These are phyloP conservation scores for Himalopsyche kuldschensis DNA, from an alignment of 2,888 invertebrate genomes.

Conservation along the genomic window DNA sequence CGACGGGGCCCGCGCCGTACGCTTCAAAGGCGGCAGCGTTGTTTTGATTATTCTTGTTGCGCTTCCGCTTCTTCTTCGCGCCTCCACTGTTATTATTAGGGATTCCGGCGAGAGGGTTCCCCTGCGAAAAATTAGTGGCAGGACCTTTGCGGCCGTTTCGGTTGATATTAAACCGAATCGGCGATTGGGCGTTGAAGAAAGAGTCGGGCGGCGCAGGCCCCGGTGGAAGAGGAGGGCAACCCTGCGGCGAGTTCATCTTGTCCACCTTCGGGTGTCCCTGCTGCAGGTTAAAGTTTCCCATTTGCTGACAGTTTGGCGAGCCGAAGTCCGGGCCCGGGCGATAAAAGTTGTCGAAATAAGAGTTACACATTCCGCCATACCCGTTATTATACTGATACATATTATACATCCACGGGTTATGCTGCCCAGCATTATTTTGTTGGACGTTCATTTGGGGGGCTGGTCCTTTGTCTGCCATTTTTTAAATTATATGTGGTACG, in stretches of 20 bases:
- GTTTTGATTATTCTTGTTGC: slow-evolving; percentile 63
- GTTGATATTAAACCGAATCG: slow-evolving; percentile 57
- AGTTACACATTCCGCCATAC: slow-evolving; percentile 54
- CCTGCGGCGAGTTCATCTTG: slow-evolving; percentile 45
- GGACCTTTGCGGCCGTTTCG: slow-evolving; percentile 34
- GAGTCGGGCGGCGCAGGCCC: slow-evolving; percentile 48
- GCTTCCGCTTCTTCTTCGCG: slow-evolving; percentile 76
- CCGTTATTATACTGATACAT: slow-evolving; percentile 39
- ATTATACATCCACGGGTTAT: slow-evolving; percentile 51
- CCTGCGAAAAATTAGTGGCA: not conserved
- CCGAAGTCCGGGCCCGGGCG: slow-evolving; percentile 45
- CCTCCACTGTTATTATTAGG: slow-evolving; percentile 53
- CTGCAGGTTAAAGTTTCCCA: slow-evolving; percentile 42
- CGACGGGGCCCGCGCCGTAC: slow-evolving; percentile 44
- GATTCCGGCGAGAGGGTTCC: slow-evolving; percentile 45
- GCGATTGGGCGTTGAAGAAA: slow-evolving; percentile 51
- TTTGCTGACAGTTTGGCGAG: slow-evolving; percentile 13
- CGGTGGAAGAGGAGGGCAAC: slow-evolving; percentile 41
- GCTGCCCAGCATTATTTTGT: slow-evolving; percentile 10
- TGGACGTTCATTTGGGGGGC: slow-evolving; percentile 24
- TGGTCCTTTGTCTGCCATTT: slow-evolving; percentile 24
- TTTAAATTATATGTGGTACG: not conserved
- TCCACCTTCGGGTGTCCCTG: slow-evolving; percentile 40
- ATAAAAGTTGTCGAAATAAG: slow-evolving; percentile 58
- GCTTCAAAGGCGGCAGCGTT: slow-evolving; percentile 48